Conservation (phyloP, 2,888 invertebrate genomes). For the Bursaphelenchus okinawaensis region DNA sequence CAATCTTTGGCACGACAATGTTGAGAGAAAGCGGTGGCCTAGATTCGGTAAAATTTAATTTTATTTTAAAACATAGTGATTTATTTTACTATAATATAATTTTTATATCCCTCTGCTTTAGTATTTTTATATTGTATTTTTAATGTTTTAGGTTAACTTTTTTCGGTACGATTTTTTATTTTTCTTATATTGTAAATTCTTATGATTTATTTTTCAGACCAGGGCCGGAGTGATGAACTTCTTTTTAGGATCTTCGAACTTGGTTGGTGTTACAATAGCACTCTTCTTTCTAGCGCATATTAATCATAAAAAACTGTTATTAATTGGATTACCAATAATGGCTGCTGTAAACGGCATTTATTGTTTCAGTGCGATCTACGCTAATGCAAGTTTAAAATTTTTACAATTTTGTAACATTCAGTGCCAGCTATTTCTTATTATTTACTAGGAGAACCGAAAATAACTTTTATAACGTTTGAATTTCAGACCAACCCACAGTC, state of each 20-base stretch:
- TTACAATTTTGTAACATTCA: too few species aligned
- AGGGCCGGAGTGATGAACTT: neutral
- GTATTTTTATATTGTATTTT: neutral
- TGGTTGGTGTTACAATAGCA: neutral
- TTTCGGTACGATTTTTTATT: neutral
- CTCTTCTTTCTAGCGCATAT: neutral
- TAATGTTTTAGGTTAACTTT: neutral
- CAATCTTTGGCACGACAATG: neutral
- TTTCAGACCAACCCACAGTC: neutral
- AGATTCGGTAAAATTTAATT: neutral
- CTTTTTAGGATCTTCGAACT: neutral
- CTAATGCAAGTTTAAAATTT: neutral
- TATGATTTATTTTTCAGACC: neutral
- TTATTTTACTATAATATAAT: too few species aligned
- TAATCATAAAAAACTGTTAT: neutral
- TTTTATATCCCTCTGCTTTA: too few species aligned
- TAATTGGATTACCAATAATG: neutral
- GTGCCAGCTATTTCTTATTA: too few species aligned
- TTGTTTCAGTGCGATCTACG: neutral
- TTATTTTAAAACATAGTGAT: too few species aligned
- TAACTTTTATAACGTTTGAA: neutral
- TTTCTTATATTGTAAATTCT: neutral
- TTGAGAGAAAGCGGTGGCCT: neutral
- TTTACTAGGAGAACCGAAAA: too few species aligned
- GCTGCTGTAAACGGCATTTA: neutral